Evolutionary conservation across 2,113 vertebrate genomes (phyloP), one percentile per base, ranked within the genome.

Genomic region (Coreoperca whiteheadi): DNA sequence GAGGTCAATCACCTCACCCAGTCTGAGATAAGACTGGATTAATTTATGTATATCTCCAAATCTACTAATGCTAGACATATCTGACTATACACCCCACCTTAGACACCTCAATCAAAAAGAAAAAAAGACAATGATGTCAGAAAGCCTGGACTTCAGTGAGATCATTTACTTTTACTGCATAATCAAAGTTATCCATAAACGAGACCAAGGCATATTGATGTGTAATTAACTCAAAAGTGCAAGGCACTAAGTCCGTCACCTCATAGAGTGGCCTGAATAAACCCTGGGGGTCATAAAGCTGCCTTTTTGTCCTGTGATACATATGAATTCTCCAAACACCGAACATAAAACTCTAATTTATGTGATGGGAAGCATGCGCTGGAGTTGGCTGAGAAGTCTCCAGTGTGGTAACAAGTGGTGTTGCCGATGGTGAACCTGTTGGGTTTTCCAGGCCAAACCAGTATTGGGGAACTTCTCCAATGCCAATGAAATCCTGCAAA

Each of bases 151-250:
- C 78, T 81, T 81, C 66, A 73, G 64, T 83, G 74, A 90, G 68
- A 89, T 91, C 53, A 83, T 90, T 91, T 81, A 63, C 37, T 90
- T 94, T 91, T 84, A 93, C 66, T 81, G 72, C 64, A 89, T 85
- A 92, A 94, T 94, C 90, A 92, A 93, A 92, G 69, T 79, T 72
- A 92, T 84, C 90, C 81, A 91, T 92, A 92, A 93, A 94, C 84
- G 85, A 89, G 72, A 82, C 76, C 23, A 78, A 84, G 83, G 74
- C 82, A 90, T 89, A 93, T 91, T 86, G 89, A 93, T 92, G 89
- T 81, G 83, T 84, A 93, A 93, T 94, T 92, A 94, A 94, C 85
- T 88, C 85, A 87, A 85, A 84, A 81, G 67, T 82, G 56, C 77
- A 71, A 69, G 67, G 88, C 76, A 79, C 46, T 93, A 87, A 81